These are phyloP conservation scores for Melanaphis sacchari DNA, from an alignment of 1,140 invertebrate genomes.

Conservation along the genomic window DNA sequence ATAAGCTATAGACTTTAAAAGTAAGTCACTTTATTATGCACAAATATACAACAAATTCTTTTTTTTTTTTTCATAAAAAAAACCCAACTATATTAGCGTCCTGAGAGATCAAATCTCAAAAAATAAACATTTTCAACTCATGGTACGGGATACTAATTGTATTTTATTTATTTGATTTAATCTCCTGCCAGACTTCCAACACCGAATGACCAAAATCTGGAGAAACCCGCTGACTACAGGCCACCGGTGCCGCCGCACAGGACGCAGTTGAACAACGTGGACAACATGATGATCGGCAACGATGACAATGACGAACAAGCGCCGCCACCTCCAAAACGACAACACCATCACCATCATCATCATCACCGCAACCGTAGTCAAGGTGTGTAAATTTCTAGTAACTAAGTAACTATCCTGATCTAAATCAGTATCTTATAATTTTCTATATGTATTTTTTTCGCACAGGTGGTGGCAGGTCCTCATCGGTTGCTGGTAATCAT, in stretches of 20 bases:
- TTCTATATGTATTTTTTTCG: neutral
- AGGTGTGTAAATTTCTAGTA: slow-evolving; percentile 47
- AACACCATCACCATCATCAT: slow-evolving; percentile 64
- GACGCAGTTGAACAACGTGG: slow-evolving; percentile 62
- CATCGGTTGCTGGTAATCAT: neutral
- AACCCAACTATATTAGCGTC: neutral
- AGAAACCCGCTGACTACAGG: slow-evolving; percentile 72
- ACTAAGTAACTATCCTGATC: neutral
- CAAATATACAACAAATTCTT: neutral
- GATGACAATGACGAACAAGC: slow-evolving; percentile 15
- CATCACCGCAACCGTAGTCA: slow-evolving; percentile 63
- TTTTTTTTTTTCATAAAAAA: neutral
- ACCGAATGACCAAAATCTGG: slow-evolving; percentile 67
- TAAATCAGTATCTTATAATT: neutral
- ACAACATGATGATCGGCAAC: neutral
- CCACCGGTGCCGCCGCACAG: slow-evolving; percentile 87
- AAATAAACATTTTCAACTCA: neutral
- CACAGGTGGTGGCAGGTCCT: slow-evolving; percentile 14
- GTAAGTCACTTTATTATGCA: neutral
- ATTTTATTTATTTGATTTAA: neutral
- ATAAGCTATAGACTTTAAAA: neutral
- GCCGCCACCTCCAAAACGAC: slow-evolving; percentile 48
- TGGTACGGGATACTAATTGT: neutral
- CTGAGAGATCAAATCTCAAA: neutral
- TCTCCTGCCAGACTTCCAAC: slow-evolving; percentile 62